phyloP scores from a whole-genome alignment of 2,113 vertebrate genomes.

The Otis tarda region DNA sequence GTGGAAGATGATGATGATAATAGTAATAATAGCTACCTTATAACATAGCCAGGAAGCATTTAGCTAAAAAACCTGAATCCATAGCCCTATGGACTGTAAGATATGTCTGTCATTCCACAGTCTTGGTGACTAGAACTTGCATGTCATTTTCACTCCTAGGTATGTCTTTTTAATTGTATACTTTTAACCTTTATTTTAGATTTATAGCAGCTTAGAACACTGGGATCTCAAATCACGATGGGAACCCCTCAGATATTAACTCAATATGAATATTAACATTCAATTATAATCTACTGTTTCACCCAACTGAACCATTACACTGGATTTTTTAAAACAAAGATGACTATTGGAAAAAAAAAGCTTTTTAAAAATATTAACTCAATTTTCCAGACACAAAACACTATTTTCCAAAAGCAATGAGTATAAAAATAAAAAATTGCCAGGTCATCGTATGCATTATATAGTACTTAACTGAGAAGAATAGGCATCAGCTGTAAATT shows the following conservation, averaged over 20 bases:
- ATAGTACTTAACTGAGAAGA: conserved; percentile 57
- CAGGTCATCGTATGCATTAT: background rate
- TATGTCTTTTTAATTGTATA: background rate
- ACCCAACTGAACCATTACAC: background rate
- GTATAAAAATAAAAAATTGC: conserved; percentile 28
- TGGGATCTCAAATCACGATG: background rate
- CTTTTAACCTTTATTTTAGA: background rate
- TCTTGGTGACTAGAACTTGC: background rate
- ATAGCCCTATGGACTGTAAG: background rate
- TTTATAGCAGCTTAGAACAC: background rate
- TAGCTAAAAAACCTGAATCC: background rate
- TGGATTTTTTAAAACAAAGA: conserved; percentile 4
- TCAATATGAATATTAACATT: background rate
- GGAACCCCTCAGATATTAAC: background rate
- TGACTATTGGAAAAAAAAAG: background rate
- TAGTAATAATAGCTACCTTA: background rate
- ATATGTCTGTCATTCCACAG: background rate
- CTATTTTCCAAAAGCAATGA: background rate
- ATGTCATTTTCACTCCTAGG: background rate
- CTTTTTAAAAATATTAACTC: background rate
- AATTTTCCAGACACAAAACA: background rate
- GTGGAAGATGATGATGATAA: background rate
- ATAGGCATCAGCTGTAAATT: conserved; percentile 64
- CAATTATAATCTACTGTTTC: background rate
- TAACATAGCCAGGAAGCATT: background rate